A percentile compares a stretch with the other conserved stretches of the same genome.
These are phyloP conservation scores for Netelia melanura DNA, from an alignment of 2,888 invertebrate genomes.

Conservation along the genomic window DNA sequence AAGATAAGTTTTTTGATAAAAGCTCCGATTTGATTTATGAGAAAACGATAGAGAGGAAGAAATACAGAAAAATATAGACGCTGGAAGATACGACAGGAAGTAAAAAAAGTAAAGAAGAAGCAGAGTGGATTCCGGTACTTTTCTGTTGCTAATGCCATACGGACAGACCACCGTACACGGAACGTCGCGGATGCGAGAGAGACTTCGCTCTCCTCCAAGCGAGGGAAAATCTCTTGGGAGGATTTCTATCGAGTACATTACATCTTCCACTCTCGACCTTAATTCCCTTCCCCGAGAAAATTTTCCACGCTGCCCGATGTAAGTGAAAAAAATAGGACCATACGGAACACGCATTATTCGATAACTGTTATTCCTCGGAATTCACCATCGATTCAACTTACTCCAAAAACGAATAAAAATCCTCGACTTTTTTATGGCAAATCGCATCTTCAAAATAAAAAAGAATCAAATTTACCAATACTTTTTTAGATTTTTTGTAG, in stretches of 20 bases:
- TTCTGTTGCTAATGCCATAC: not conserved
- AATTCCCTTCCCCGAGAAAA: constrained; percentile 31
- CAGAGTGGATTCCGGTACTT: not conserved
- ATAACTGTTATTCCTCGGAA: not conserved
- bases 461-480: too few relatives aligned
- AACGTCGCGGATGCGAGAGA: not conserved
- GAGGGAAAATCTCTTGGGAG: constrained; percentile 6
- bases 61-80: not conserved
- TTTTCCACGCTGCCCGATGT: not conserved
- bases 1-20: not conserved
- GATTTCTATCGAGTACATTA: constrained; percentile 2
- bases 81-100: not conserved
- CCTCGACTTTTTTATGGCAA: too few relatives aligned
- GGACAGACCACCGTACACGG: not conserved
- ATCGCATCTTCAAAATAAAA: too few relatives aligned
- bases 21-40: not conserved
- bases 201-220: not conserved
- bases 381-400: too few relatives aligned
- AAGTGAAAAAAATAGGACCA: not conserved
- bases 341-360: not conserved
- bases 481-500: too few relatives aligned
- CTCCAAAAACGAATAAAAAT: too few relatives aligned
- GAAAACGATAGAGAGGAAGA: not conserved
- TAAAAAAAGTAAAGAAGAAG: not conserved
- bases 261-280: constrained; percentile 26